A percentile compares a stretch with the other conserved stretches of the same genome.
phyloP scores from a whole-genome alignment of 35 echinoderm and acorn worm species.

The Nesometra sesokonis region DNA sequence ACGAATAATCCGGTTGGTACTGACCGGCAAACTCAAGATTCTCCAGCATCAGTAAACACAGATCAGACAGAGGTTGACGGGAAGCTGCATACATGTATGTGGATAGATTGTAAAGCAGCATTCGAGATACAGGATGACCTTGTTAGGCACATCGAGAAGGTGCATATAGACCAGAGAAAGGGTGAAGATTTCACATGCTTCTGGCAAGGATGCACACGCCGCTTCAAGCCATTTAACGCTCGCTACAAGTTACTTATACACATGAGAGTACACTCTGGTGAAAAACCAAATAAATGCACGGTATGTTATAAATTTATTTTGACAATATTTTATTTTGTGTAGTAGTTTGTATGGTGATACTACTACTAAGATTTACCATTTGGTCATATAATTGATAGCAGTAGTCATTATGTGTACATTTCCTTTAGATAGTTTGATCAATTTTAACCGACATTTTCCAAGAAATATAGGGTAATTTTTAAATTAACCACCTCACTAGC shows the following conservation, averaged over 20 bases:
- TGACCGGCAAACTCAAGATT: slow-evolving; percentile 9
- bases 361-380: too few relatives aligned
- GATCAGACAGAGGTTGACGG: slow-evolving; percentile 47
- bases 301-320: slow-evolving; percentile 31
- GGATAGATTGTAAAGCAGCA: slow-evolving; percentile 89
- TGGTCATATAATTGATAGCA: neutral
- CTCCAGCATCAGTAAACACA: slow-evolving; percentile 41
- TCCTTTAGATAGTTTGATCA: too few relatives aligned
- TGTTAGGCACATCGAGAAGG: slow-evolving; percentile 98
- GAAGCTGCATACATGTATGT: slow-evolving; percentile 53
- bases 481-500: too few relatives aligned
- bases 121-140: slow-evolving; percentile 96
- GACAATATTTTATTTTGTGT: neutral
- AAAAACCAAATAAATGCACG: slow-evolving; percentile 98
- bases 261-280: slow-evolving; percentile 97
- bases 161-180: slow-evolving; percentile 97
- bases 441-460: too few relatives aligned
- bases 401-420: too few relatives aligned
- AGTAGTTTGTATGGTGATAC: too few relatives aligned
- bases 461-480: too few relatives aligned
- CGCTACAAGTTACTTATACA: slow-evolving; percentile 98
- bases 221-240: slow-evolving; percentile 96
- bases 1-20: slow-evolving; percentile 46
- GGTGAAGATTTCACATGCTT: slow-evolving; percentile 99
- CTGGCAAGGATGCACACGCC: slow-evolving; percentile 89